Evolutionary conservation across 2,797 vertebrate genomes (phyloP).

Genomic region (Prunella strophiata): DNA sequence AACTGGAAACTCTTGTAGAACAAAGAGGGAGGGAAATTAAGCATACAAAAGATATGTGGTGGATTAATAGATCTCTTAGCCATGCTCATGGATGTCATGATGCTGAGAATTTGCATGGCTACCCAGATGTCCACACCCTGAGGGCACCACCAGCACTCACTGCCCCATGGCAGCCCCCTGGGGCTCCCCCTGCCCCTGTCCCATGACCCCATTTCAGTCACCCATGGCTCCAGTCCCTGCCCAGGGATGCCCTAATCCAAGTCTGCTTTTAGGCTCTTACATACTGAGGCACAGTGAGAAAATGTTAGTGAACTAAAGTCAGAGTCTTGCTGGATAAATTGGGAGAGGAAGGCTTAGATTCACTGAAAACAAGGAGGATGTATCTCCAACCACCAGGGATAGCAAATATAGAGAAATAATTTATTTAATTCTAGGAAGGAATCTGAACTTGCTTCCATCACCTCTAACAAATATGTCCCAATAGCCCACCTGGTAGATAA

Average conservation of each 20-base stretch:
- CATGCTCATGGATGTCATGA: background rate
- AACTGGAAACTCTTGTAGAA: background rate
- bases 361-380: background rate
- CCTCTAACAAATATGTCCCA: background rate
- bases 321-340: background rate
- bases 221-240: rapidly evolving
- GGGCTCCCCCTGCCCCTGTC: background rate
- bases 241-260: background rate
- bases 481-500: background rate
- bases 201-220: background rate
- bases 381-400: background rate
- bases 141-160: background rate
- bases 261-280: rapidly evolving
- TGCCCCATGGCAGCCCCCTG: background rate
- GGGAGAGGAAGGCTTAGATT: background rate
- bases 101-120: background rate
- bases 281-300: background rate
- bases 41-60: background rate
- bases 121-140: rapidly evolving
- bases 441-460: background rate
- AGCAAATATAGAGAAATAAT: background rate
- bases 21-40: background rate
- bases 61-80: background rate
- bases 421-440: background rate
- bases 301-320: background rate